Conservation (phyloP, 1,140 invertebrate species). For the Cataglyphis hispanica region DNA sequence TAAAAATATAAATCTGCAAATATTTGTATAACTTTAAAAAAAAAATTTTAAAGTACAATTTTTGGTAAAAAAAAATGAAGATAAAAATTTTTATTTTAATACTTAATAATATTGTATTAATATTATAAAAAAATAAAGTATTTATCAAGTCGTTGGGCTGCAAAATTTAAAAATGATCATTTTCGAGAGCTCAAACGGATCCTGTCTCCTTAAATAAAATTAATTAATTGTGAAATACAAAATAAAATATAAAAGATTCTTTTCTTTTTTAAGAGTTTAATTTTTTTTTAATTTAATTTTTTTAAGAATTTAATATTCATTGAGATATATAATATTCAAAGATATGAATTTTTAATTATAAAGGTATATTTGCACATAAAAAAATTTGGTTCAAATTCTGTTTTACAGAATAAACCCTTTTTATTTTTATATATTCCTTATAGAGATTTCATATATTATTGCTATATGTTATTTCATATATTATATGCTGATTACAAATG, state of each 20-base stretch:
- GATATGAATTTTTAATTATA: neutral
- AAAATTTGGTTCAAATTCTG: neutral
- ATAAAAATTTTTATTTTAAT: too few species aligned
- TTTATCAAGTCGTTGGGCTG: too few species aligned
- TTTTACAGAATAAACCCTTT: neutral
- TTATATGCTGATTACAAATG: neutral
- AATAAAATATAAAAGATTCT: neutral
- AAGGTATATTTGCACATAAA: neutral
- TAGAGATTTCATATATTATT: neutral
- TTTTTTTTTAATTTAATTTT: too few species aligned
- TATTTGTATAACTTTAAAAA: too few species aligned
- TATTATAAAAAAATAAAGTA: too few species aligned
- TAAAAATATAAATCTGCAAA: too few species aligned
- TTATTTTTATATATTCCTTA: neutral
- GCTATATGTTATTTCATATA: neutral
- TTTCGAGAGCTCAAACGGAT: too few species aligned
- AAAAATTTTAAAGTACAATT: too few species aligned
- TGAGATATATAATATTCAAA: neutral
- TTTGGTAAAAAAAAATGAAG: too few species aligned
- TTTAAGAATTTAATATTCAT: neutral
- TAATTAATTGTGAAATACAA: neutral
- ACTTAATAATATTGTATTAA: too few species aligned
- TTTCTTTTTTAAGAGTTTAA: neutral
- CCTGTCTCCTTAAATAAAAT: too few species aligned
- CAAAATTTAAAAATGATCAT: too few species aligned